A percentile compares a stretch with the other conserved stretches of the same genome.
phyloP scores from a whole-genome alignment of 2,113 vertebrate species.

The Morone saxatilis region DNA sequence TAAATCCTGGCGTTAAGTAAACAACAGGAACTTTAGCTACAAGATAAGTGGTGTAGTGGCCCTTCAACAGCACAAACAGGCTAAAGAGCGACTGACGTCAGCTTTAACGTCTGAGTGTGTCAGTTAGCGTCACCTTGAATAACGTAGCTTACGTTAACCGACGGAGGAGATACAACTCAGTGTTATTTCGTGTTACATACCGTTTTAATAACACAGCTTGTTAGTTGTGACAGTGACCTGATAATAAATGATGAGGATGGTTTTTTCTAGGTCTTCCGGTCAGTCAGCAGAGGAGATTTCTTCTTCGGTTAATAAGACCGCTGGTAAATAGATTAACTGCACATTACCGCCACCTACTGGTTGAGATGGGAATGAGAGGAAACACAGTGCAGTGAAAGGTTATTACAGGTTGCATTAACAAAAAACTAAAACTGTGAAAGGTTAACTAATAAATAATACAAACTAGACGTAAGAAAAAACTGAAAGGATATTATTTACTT shows the following conservation, averaged over 20 bases:
- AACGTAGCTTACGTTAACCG: neutral
- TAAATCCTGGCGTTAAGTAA: neutral
- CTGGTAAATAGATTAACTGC: neutral
- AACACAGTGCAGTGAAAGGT: neutral
- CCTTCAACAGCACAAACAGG: neutral
- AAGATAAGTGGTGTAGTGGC: neutral
- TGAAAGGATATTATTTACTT: too few relatives aligned
- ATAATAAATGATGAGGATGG: too few relatives aligned
- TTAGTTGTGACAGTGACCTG: neutral
- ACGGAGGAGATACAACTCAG: neutral
- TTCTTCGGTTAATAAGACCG: neutral
- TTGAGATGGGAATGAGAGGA: neutral
- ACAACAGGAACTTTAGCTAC: neutral
- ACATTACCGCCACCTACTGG: constrained; percentile 16
- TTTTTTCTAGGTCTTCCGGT: neutral
- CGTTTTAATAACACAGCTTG: neutral
- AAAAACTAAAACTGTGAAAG: too few relatives aligned
- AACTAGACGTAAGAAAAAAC: too few relatives aligned
- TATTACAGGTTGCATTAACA: too few relatives aligned
- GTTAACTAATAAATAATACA: too few relatives aligned
- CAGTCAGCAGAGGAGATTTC: neutral
- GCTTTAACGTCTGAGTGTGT: neutral
- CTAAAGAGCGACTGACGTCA: neutral
- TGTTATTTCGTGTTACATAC: neutral
- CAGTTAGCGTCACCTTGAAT: too few relatives aligned